Conservation (phyloP, 1,140 invertebrate genomes). For the Eriocheir sinensis region DNA sequence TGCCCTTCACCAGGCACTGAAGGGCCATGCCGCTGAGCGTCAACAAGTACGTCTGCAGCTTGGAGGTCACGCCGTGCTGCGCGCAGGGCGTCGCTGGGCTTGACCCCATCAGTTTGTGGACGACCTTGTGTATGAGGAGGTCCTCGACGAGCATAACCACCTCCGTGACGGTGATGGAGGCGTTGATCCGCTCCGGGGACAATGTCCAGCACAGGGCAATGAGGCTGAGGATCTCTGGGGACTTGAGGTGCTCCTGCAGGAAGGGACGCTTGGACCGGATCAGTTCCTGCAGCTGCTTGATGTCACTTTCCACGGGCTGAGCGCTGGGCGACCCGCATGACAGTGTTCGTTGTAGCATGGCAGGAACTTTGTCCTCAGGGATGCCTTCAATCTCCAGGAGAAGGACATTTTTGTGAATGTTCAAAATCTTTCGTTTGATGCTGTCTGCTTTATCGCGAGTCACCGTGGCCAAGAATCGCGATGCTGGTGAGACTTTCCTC, state of each 20-base stretch:
- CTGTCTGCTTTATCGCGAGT: slow-evolving; percentile 49
- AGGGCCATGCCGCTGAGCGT: slow-evolving; percentile 51
- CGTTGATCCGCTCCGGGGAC: slow-evolving; percentile 45
- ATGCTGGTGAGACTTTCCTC: slow-evolving; percentile 48
- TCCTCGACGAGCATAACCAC: slow-evolving; percentile 67
- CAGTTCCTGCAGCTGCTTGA: slow-evolving; percentile 35
- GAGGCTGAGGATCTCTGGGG: slow-evolving; percentile 64
- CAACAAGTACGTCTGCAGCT: slow-evolving; percentile 45
- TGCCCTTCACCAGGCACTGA: slow-evolving; percentile 46
- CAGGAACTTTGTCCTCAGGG: slow-evolving; percentile 52
- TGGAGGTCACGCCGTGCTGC: background rate
- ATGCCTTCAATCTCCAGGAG: slow-evolving; percentile 66
- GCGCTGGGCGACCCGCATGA: background rate
- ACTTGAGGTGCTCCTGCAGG: slow-evolving; percentile 68
- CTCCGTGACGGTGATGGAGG: slow-evolving; percentile 64
- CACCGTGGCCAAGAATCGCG: slow-evolving; percentile 53
- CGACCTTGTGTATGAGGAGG: slow-evolving; percentile 59
- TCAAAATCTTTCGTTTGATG: slow-evolving; percentile 30
- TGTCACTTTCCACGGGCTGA: background rate
- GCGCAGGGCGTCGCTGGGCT: background rate
- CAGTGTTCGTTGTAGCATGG: slow-evolving; percentile 40
- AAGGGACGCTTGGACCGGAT: slow-evolving; percentile 47
- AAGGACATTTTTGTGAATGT: slow-evolving; percentile 37
- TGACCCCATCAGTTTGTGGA: slow-evolving; percentile 34
- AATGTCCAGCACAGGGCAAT: slow-evolving; percentile 58